Conservation (phyloP, 2,113 vertebrate species). For the Corvus moneduloides region DNA sequence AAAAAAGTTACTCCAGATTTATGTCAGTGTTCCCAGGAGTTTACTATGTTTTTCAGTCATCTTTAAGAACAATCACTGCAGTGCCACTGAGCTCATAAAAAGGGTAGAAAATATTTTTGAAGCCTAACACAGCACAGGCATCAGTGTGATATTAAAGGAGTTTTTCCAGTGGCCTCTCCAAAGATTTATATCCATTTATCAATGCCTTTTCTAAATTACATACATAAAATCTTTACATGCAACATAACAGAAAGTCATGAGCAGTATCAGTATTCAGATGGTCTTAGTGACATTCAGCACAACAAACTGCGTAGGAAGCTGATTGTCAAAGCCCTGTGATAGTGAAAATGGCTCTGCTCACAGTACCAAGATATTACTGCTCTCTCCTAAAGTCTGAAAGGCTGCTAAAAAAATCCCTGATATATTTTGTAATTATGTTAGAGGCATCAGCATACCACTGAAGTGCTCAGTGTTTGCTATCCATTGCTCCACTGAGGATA, state of each 20-base stretch:
- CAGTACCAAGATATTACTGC: constrained; percentile 47
- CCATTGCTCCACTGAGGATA: neutral
- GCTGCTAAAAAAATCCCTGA: constrained; percentile 1
- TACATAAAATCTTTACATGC: constrained; percentile 50
- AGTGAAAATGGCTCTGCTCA: constrained; percentile 64
- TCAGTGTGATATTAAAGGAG: neutral
- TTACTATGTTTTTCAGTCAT: neutral
- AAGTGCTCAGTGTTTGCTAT: constrained; percentile 11
- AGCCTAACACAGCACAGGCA: neutral
- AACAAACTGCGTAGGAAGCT: constrained; percentile 61
- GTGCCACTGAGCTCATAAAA: neutral
- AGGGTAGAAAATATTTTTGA: constrained; percentile 16
- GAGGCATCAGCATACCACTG: neutral
- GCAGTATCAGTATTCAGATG: constrained; percentile 58
- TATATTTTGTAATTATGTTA: constrained; percentile 49
- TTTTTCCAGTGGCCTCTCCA: constrained; percentile 8
- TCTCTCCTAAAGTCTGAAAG: constrained; percentile 39
- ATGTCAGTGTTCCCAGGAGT: neutral
- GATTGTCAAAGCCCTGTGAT: constrained; percentile 56
- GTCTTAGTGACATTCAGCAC: constrained; percentile 30
- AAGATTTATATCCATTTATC: constrained; percentile 46
- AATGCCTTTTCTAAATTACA: constrained; percentile 40
- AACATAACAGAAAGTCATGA: constrained; percentile 37
- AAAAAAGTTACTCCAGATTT: constrained; percentile 2
- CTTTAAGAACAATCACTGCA: constrained; percentile 13